Percentiles rank a stretch among this genome's conserved stretches.
Conservation (phyloP, 2,113 vertebrate species). For the Lophochroa leadbeateri region DNA sequence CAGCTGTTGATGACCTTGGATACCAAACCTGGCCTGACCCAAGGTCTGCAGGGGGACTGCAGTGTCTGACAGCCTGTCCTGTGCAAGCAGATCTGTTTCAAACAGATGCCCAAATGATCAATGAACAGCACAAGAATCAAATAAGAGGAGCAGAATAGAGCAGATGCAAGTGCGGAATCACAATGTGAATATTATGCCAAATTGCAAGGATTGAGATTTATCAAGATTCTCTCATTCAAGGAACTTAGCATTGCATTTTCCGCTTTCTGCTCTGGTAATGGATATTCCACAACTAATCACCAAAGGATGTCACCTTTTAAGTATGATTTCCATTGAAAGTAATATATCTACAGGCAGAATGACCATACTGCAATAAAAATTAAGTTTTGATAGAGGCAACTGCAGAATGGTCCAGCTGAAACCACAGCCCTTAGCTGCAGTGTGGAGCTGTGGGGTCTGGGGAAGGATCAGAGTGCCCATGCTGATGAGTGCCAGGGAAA, state of each 20-base stretch:
- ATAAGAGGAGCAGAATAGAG: neutral
- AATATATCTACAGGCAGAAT: rapidly evolving
- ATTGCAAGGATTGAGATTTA: neutral
- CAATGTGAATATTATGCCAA: neutral
- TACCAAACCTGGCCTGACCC: neutral
- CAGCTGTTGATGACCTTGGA: rapidly evolving
- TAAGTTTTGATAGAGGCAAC: neutral
- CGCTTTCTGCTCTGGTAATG: neutral
- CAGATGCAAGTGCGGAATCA: neutral
- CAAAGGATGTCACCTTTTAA: neutral
- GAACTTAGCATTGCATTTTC: neutral
- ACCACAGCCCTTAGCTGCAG: rapidly evolving
- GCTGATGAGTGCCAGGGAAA: neutral
- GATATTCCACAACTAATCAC: neutral
- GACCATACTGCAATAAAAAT: neutral
- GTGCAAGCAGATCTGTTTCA: neutral
- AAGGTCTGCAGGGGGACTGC: rapidly evolving
- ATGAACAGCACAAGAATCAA: rapidly evolving
- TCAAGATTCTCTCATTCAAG: neutral
- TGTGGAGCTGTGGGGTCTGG: rapidly evolving
- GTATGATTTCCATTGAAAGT: neutral
- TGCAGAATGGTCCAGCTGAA: neutral
- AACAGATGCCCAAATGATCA: neutral
- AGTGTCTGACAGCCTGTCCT: rapidly evolving
- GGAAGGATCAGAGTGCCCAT: neutral